Percentiles rank a stretch among this genome's conserved stretches.
These are phyloP conservation scores for Cyanoderma ruficeps DNA, from an alignment of 2,113 vertebrate genomes.

Conservation along the genomic window DNA sequence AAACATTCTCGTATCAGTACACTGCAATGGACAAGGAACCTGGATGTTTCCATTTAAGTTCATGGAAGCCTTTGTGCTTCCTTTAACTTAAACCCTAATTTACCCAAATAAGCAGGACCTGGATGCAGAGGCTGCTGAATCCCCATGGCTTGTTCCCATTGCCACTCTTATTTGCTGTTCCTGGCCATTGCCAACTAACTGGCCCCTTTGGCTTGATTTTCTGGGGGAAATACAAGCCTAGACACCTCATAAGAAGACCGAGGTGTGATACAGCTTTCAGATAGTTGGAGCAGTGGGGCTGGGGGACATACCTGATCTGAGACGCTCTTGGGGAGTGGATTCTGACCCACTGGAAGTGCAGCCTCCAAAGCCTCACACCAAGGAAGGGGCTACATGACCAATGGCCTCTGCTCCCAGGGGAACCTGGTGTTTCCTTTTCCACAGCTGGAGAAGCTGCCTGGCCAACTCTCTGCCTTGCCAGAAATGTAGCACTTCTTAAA, in stretches of 20 bases:
- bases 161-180: background rate
- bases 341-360: background rate
- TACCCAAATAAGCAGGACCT: background rate
- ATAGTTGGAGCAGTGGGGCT: background rate
- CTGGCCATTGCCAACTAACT: background rate
- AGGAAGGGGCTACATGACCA: background rate
- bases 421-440: background rate
- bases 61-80: background rate
- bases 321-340: background rate
- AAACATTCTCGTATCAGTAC: background rate
- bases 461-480: background rate
- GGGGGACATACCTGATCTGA: background rate
- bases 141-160: background rate
- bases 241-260: background rate
- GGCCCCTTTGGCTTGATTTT: background rate
- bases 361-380: background rate
- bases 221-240: background rate
- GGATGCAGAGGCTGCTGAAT: background rate
- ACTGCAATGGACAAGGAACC: background rate
- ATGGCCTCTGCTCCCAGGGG: fast-evolving
- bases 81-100: conserved; percentile 13
- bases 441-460: background rate
- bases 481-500: background rate
- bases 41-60: background rate
- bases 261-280: background rate